These are phyloP conservation scores for Sterrhoptilus dennistouni DNA, from an alignment of 2,113 vertebrate genomes.

Conservation along the genomic window DNA sequence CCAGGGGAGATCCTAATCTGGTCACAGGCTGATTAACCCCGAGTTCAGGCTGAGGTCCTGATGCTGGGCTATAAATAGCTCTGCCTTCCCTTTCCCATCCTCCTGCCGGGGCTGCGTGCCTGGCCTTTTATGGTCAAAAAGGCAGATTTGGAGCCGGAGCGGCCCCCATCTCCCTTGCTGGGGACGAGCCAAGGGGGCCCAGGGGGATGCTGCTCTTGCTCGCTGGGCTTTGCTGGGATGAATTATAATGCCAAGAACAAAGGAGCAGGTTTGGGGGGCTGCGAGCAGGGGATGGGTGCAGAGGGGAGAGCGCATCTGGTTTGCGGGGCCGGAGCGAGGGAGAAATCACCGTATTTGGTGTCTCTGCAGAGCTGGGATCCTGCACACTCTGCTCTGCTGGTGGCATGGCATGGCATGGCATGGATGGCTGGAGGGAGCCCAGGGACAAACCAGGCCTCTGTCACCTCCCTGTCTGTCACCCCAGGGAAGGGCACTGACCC, in stretches of 20 bases:
- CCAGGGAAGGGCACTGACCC: background rate
- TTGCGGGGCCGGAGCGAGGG: background rate
- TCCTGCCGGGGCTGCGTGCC: slow-evolving; percentile 62
- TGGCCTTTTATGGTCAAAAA: slow-evolving; percentile 85
- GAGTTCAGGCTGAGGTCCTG: slow-evolving; percentile 70
- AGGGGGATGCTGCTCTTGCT: slow-evolving; percentile 56
- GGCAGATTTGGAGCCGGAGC: slow-evolving; percentile 66
- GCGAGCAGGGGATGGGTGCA: background rate
- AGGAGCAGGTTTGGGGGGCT: slow-evolving; percentile 45
- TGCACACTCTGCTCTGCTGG: background rate
- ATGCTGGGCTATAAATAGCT: slow-evolving; percentile 80
- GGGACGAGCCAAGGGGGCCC: slow-evolving; percentile 65
- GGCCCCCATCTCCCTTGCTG: slow-evolving; percentile 67
- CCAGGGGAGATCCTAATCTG: slow-evolving; percentile 69
- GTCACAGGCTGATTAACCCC: slow-evolving; percentile 66
- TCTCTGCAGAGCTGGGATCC: background rate
- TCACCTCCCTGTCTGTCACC: background rate
- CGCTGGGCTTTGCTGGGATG: slow-evolving; percentile 26
- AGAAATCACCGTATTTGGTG: background rate
- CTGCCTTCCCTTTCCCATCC: slow-evolving; percentile 76
- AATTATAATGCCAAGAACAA: slow-evolving; percentile 42
- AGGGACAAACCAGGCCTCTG: background rate
- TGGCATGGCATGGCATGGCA: background rate
- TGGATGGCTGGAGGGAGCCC: background rate
- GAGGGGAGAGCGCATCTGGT: background rate